Evolutionary conservation across 1,140 invertebrate species (phyloP), one percentile per base, ranked within the genome.

Genomic region (Littorina saxatilis): DNA sequence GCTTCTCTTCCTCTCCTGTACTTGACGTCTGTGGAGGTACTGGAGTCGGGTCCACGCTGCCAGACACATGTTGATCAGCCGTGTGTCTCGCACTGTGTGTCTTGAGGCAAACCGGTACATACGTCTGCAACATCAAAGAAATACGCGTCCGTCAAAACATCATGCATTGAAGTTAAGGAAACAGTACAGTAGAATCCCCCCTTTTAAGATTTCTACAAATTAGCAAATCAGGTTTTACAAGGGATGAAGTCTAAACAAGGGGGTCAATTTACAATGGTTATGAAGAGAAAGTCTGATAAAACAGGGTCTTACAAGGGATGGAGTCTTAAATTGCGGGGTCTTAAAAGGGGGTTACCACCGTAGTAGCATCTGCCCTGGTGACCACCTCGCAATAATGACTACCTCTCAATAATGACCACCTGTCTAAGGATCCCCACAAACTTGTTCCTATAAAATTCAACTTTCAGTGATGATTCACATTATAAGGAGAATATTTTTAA

Each of bases 11-110:
- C 32, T 77, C 39, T 76, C 58, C 32, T 35, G 50, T 4, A 68
- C 43, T 13, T 66, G 75, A 20, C 52, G 20, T 39, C 29, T 9
- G 68, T 84, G 84, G 4, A 92, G 92, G 90, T 96, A 96, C 83
- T 94, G 94, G 35, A 97, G 90, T 87, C 96, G 96, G 0, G 95
- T 94, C 96, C 96, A 97, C 83, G 97, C 95, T 78, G 96, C 96
- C 79, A 94, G 94, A 91, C 96, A 97, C 96, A 98, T 98, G 39
- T 88, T 87, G 23, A 85, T 72, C 15, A 91, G 68, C 66, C 84
- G 86, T 27, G 83, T 73, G 68, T 90, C 90, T 61, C 81, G 78
- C 11, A 82, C 73, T 15, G 63, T 66, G 61, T 81, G 40, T 9
- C 52, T 77, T n/a, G 47, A 84, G 35, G 90, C 89, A 87, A 87